Base-by-base conservation (phyloP, 2,797 vertebrate species). In the Echeneis naucrates region DNA sequence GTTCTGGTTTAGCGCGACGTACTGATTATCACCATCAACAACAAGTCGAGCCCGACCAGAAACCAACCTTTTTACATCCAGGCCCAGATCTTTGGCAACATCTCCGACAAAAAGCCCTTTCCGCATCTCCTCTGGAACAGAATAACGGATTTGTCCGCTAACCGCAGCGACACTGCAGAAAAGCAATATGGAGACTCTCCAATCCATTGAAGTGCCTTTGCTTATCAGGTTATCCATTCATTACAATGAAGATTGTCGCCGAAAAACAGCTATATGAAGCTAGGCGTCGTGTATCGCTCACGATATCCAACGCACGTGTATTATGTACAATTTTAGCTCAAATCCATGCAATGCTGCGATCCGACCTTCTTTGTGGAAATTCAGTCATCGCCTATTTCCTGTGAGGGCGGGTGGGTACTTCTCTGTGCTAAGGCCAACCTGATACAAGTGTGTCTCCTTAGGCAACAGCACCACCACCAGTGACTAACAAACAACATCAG, bases 121-220 rank as follows among this genome's bases (percentile, higher is more conserved):
- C 74, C 93, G 94, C 91, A 95, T 92, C 68, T 97, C 96, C 86
- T 97, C 96, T 53, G 93, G 94, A 71, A 97, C 91, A 35, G 95
- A 94, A 93, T 97, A 97, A 68, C 94, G 94, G 74, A 96, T 92
- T 62, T 94, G 92, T 64, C 94, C 92, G 56, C 58, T 88, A 70
- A 89, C 75, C 38, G 78, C 74, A 76, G 72, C 76, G 68, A 88
- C 82, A 86, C 90, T 7, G 55, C 65, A 80, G 78, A 89, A 52
- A 94, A 93, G 83, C 87, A 91, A 88, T 93, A 90, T 81, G 80
- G 93, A 93, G 81, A 94, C 78, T 72, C 78, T 90, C 50, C 33
- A 65, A 32, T 67, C 30, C 57, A 60, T 1, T 1, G 40, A n/a
- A 23, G 19, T 19, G 42, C 37, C 6, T 23, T 71, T 76, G 16